phyloP scores from a whole-genome alignment of 2,113 vertebrate genomes.

The Aleadryas rufinucha region DNA sequence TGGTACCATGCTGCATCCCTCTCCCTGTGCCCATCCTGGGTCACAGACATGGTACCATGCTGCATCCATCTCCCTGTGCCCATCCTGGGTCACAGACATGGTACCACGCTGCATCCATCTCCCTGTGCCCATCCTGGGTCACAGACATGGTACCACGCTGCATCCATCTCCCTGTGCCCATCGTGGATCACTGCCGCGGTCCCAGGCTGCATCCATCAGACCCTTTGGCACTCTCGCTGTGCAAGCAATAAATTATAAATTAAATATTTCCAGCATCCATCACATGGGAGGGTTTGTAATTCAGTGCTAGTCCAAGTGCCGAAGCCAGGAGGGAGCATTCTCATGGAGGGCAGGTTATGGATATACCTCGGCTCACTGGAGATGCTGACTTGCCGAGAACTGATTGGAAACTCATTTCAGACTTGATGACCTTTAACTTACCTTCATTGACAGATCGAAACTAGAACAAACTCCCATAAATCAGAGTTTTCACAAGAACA shows the following conservation, averaged over 20 bases:
- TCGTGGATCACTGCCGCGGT: background rate
- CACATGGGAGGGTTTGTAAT: background rate
- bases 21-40: background rate
- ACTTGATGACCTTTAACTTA: background rate
- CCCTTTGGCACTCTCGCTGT: rapidly evolving
- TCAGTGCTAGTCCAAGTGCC: background rate
- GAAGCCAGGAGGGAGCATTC: background rate
- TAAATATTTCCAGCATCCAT: background rate
- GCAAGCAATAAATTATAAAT: background rate
- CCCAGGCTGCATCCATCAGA: background rate
- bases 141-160: no score
- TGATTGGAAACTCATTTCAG: background rate
- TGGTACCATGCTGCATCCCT: background rate
- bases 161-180: background rate
- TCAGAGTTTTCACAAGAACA: background rate
- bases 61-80: background rate
- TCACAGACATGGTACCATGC: background rate
- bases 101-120: no score
- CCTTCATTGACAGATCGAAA: background rate
- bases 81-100: no score
- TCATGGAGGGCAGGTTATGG: rapidly evolving
- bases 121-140: no score
- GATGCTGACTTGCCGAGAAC: background rate
- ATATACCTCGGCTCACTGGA: rapidly evolving
- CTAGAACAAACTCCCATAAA: background rate